Evolutionary conservation across 1,140 invertebrate species (phyloP).

Genomic region (Saccostrea cuccullata): DNA sequence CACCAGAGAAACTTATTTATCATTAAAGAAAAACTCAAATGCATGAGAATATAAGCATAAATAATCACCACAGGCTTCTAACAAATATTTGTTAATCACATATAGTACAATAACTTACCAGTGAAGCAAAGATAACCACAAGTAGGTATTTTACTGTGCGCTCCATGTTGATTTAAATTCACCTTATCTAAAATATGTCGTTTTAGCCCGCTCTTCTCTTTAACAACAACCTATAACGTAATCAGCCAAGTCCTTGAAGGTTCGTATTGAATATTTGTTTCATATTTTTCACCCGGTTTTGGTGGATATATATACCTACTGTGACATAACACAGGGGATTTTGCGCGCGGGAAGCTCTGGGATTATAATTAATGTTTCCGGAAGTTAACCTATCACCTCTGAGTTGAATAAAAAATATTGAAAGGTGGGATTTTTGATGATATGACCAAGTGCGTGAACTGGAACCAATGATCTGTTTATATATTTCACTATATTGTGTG

Average conservation of each 20-base stretch:
- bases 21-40: neutral
- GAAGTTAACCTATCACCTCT: slow-evolving; percentile 22
- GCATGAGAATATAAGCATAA: neutral
- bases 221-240: neutral
- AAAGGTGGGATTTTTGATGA: neutral
- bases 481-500: neutral
- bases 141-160: neutral
- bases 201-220: neutral
- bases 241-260: neutral
- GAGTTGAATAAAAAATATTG: neutral
- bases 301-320: neutral
- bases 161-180: slow-evolving; percentile 10
- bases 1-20: neutral
- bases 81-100: neutral
- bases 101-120: neutral
- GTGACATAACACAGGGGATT: neutral
- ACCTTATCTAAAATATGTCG: neutral
- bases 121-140: neutral
- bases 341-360: neutral
- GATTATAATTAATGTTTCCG: slow-evolving; percentile 22
- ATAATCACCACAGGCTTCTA: neutral
- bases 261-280: neutral
- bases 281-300: neutral
- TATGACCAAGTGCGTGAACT: neutral
- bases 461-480: neutral